A percentile compares a stretch with the other conserved stretches of the same genome.
phyloP scores from a whole-genome alignment of 2,888 invertebrate genomes.

The Amphipyra berbera region DNA sequence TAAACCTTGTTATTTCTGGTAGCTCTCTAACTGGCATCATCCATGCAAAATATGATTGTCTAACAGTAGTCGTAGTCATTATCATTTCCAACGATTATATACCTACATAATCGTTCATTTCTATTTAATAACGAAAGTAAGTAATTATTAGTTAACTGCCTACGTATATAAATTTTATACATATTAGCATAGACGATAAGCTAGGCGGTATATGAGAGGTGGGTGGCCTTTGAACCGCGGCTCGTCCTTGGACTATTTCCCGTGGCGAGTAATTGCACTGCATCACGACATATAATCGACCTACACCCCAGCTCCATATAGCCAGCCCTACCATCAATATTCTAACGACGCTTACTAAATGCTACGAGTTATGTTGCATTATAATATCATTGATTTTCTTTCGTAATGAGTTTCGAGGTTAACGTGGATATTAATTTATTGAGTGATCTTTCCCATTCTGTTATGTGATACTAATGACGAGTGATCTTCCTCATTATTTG shows the following conservation, averaged over 20 bases:
- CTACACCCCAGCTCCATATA: conserved; percentile 58
- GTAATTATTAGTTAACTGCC: conserved; percentile 39
- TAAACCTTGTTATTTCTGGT: no score
- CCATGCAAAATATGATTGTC: neutral
- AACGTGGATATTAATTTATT: neutral
- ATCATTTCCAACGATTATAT: conserved; percentile 6
- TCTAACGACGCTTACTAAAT: conserved; percentile 28
- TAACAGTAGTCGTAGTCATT: neutral
- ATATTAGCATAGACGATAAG: conserved; percentile 44
- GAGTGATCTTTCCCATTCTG: conserved; percentile 5
- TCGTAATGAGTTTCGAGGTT: neutral
- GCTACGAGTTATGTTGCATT: conserved; percentile 1
- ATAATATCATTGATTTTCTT: conserved; percentile 1
- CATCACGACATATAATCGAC: conserved; percentile 81
- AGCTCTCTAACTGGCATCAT: no score
- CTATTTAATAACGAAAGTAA: conserved; percentile 29
- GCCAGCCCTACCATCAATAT: conserved; percentile 55
- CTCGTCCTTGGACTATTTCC: conserved; percentile 85
- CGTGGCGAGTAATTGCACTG: conserved; percentile 81
- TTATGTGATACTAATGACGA: neutral
- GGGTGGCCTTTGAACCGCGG: conserved; percentile 70
- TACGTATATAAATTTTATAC: conserved; percentile 29
- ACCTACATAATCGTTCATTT: neutral
- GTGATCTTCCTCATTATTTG: no score
- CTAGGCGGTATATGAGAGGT: conserved; percentile 51